phyloP scores from a whole-genome alignment of 1,140 invertebrate species.

The Chrysomallon squamiferum region DNA sequence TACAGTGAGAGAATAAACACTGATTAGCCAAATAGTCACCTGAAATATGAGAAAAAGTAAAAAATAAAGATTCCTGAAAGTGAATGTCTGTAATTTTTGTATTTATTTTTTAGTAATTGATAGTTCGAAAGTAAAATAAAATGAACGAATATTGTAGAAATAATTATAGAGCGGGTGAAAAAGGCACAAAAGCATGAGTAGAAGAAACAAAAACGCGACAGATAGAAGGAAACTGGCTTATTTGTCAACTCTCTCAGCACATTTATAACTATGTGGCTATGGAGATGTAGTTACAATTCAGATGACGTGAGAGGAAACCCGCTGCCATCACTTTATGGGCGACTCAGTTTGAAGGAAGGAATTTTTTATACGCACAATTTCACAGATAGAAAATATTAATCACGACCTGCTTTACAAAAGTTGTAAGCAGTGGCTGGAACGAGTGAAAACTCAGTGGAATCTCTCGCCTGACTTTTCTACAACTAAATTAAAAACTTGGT shows the following conservation, averaged over 20 bases:
- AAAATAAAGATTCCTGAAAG: not conserved
- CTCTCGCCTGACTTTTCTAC: no score
- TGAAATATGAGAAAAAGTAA: constrained; percentile 1
- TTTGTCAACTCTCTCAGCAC: no score
- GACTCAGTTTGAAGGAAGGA: not conserved
- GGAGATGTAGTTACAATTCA: not conserved
- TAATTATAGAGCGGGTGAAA: not conserved
- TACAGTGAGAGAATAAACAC: constrained; percentile 30
- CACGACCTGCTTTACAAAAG: not conserved
- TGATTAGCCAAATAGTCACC: constrained; percentile 33
- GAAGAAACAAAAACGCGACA: not conserved
- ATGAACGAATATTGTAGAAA: not conserved
- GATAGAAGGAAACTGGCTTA: not conserved
- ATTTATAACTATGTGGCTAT: no score
- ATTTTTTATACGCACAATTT: not conserved
- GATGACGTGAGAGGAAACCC: not conserved
- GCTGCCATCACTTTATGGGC: not conserved
- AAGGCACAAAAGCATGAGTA: not conserved
- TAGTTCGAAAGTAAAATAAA: not conserved
- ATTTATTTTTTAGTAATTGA: not conserved
- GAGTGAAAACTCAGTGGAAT: no score
- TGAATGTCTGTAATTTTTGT: not conserved
- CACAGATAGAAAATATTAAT: not conserved
- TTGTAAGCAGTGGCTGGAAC: not conserved
- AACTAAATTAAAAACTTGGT: no score